Evolutionary conservation across 2,797 vertebrate genomes (phyloP).

Genomic region (Pangasius larnaudii): DNA sequence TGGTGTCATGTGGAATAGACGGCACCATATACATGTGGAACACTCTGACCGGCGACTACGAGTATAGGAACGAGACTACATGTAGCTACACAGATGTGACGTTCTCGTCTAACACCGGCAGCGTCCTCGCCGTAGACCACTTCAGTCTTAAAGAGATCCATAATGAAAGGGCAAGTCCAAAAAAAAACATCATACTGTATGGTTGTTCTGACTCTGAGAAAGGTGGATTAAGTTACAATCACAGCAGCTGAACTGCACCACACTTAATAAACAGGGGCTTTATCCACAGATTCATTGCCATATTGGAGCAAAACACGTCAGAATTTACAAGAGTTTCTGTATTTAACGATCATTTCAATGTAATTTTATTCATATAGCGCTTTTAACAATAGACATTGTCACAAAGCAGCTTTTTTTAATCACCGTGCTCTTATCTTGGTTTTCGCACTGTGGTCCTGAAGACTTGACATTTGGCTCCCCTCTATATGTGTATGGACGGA

Average conservation of each 20-base stretch:
- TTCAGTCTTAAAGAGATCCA: constrained; percentile 91
- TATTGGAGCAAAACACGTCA: background rate
- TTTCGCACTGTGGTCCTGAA: background rate
- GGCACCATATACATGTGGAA: constrained; percentile 92
- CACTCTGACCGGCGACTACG: constrained; percentile 77
- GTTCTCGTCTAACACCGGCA: constrained; percentile 81
- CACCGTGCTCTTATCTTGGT: background rate
- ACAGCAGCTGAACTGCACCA: background rate
- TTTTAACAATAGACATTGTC: background rate
- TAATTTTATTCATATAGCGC: background rate
- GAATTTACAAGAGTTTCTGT: no score
- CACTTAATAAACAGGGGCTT: background rate
- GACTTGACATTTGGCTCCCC: background rate
- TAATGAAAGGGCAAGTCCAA: constrained; percentile 76
- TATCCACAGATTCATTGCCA: background rate
- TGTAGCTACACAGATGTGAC: constrained; percentile 84
- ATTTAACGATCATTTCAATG: background rate
- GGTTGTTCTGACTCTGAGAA: background rate
- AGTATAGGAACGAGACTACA: constrained; percentile 81
- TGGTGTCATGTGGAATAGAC: constrained; percentile 89
- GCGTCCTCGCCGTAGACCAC: constrained; percentile 86
- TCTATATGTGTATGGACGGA: background rate
- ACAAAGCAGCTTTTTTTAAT: background rate
- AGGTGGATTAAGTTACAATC: background rate
- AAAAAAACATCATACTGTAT: background rate